phyloP scores from a whole-genome alignment of 1,140 invertebrate species.

The Hormaphis cornu region DNA sequence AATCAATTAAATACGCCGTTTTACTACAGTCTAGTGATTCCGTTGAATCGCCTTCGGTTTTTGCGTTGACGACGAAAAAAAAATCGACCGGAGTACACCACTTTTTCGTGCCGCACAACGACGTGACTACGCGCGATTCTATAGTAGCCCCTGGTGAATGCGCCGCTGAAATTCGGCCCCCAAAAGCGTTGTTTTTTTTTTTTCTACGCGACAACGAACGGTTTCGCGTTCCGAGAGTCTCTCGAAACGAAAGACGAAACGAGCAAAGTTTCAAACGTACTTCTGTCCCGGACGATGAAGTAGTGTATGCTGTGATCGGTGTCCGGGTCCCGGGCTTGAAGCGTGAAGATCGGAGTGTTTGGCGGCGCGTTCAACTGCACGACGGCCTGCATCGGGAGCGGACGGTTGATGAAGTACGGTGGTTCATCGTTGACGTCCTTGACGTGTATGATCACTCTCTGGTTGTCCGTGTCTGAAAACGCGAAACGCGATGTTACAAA shows the following conservation, averaged over 20 bases:
- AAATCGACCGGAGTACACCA: too few relatives aligned
- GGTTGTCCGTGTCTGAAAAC: conserved; percentile 80
- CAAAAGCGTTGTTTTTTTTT: too few relatives aligned
- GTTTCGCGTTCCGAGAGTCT: too few relatives aligned
- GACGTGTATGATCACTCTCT: conserved; percentile 86
- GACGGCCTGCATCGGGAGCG: conserved; percentile 90
- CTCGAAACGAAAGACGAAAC: not conserved
- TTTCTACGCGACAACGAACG: too few relatives aligned
- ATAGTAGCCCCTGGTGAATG: too few relatives aligned
- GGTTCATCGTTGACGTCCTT: conserved; percentile 93
- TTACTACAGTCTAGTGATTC: too few relatives aligned
- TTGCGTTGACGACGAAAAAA: too few relatives aligned
- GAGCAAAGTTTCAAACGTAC: conserved; percentile 46
- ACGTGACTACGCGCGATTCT: too few relatives aligned
- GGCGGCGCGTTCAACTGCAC: conserved; percentile 88
- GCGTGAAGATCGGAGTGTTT: conserved; percentile 89
- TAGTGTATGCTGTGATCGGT: conserved; percentile 93
- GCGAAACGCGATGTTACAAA: conserved; percentile 7
- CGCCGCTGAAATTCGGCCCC: too few relatives aligned
- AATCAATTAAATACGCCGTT: too few relatives aligned
- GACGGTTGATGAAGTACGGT: conserved; percentile 90
- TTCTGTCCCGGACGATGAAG: conserved; percentile 84
- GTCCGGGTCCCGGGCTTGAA: conserved; percentile 89
- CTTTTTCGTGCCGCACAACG: too few relatives aligned
- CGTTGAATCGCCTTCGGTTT: too few relatives aligned